phyloP scores from a whole-genome alignment of 2,113 vertebrate species.

The Psilopsiagon aurifrons region DNA sequence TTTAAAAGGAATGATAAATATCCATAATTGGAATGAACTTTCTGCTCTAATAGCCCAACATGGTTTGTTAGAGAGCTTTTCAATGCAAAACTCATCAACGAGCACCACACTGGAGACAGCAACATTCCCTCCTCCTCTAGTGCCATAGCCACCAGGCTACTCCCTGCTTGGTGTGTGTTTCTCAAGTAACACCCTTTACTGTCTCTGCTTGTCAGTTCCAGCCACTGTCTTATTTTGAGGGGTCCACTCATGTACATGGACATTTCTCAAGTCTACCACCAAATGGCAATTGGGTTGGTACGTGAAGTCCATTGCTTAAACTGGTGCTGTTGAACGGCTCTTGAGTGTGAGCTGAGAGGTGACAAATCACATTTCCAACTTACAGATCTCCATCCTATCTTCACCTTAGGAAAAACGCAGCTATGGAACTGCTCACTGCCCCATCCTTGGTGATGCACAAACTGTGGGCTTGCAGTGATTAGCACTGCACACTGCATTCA shows the following conservation, averaged over 20 bases:
- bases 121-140: rapidly evolving
- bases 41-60: neutral
- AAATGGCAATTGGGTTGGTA: neutral
- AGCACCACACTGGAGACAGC: rapidly evolving
- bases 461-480: neutral
- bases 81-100: neutral
- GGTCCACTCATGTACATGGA: rapidly evolving
- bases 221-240: neutral
- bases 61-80: neutral
- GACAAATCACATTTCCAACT: neutral
- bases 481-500: neutral
- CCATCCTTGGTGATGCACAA: neutral
- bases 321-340: neutral
- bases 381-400: neutral
- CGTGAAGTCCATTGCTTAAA: neutral
- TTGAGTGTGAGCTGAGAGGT: rapidly evolving
- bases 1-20: neutral
- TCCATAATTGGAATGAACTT: neutral
- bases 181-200: neutral
- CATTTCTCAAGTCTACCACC: neutral
- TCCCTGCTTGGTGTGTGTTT: no score
- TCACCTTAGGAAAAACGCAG: rapidly evolving
- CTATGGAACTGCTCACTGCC: neutral
- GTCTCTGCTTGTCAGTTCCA: neutral
- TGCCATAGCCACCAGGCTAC: rapidly evolving